Conservation (phyloP, 2,888 invertebrate genomes). For the Tipula unca region DNA sequence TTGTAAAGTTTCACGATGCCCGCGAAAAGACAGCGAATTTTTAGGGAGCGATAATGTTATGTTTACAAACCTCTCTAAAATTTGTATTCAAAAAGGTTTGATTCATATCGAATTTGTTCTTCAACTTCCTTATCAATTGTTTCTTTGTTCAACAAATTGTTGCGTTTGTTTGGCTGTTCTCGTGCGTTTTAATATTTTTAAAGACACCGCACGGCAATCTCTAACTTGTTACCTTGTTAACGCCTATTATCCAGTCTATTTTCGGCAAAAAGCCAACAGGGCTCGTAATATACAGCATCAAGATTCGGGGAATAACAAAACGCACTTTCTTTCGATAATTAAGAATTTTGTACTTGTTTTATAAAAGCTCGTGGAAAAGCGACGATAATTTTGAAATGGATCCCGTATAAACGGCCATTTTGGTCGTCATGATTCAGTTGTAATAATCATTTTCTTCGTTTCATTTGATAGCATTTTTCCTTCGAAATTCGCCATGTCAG, state of each 20-base stretch:
- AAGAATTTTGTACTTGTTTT: neutral
- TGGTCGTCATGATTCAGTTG: neutral
- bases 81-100: too few species aligned
- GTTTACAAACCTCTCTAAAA: too few species aligned
- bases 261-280: too few species aligned
- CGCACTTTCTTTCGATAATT: neutral
- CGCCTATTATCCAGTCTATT: too few species aligned
- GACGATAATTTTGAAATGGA: neutral
- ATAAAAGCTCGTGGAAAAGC: neutral
- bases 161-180: too few species aligned
- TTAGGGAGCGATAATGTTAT: too few species aligned
- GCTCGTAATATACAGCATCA: too few species aligned
- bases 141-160: neutral
- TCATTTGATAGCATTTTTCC: neutral
- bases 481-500: neutral
- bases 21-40: too few species aligned
- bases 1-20: conserved; percentile 24
- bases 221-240: neutral
- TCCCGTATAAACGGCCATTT: neutral
- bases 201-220: neutral
- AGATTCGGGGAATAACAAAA: neutral
- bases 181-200: neutral
- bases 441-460: neutral
- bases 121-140: neutral
- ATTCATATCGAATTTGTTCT: too few species aligned